Conservation (phyloP, 2,113 vertebrate species). For the Microtus pennsylvanicus region DNA sequence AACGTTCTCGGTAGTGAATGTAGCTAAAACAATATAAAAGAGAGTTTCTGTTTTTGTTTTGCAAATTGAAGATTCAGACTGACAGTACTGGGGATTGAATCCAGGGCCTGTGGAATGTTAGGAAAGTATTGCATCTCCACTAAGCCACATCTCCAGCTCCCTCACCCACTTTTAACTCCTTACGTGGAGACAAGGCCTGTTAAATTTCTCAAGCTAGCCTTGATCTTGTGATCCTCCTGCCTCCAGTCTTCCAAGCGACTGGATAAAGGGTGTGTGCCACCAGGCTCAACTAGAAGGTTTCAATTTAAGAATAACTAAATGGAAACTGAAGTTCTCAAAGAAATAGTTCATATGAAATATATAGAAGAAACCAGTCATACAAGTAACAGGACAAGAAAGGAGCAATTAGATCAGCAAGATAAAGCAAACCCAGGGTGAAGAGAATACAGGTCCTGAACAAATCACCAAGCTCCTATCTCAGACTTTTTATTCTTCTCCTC, state of each 20-base stretch:
- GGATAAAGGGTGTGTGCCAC: not conserved
- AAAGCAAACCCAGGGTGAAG: constrained; percentile 18
- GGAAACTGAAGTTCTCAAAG: constrained; percentile 52
- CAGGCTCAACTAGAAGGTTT: not conserved
- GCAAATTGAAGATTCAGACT: not conserved
- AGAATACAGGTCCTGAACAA: constrained; percentile 1
- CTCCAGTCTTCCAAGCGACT: not conserved
- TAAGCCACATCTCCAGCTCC: not conserved
- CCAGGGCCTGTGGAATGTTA: not conserved
- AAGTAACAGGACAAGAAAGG: constrained; percentile 16
- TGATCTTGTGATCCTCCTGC: too few species aligned
- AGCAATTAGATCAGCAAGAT: constrained; percentile 4
- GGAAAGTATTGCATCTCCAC: not conserved
- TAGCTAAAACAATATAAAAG: constrained; percentile 44
- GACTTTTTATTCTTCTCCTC: constrained; percentile 23
- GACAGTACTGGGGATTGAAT: not conserved
- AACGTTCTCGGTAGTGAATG: not conserved
- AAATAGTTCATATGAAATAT: constrained; percentile 18
- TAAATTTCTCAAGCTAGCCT: not conserved
- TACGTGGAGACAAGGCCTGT: not conserved
- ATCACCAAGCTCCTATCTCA: constrained; percentile 16
- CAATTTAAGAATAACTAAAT: constrained; percentile 30
- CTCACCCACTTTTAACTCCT: not conserved
- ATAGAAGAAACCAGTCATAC: constrained; percentile 46
- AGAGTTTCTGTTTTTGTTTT: not conserved